Base-by-base conservation (phyloP, 2,113 vertebrate species). In the Poeciliopsis turrubarensis region DNA sequence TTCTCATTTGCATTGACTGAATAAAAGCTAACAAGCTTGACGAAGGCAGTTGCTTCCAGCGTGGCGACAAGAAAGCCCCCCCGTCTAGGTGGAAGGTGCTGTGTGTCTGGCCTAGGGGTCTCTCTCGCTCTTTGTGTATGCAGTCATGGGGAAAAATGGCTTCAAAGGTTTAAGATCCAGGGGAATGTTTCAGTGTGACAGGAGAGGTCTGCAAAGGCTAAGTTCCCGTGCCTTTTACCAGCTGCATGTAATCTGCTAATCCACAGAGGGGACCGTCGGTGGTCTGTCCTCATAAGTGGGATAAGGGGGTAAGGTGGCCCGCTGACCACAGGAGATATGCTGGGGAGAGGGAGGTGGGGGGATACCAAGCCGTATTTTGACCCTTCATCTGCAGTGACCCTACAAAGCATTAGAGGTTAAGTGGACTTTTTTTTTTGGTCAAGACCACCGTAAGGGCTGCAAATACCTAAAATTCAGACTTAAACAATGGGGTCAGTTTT, bases 161-260 rank as follows among this genome's bases (percentile, higher is more conserved):
- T 89, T 92, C 80, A 92, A 92, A 92, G 90, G 85, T 90, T 37
- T 85, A 80, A 89, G 73, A 89, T 80, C 84, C 89, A 82, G 92
- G 90, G 88, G 82, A 88, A 80, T 67, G 81, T 37, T 66, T 74
- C 51, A 66, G 79, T 65, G 57, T 83, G 72, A 89, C 78, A 64
- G 54, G 63, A 80, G 71, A 83, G 79, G 75, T 78, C 78, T 77
- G 63, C 15, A 72, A 83, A 87, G 83, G 81, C 80, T 82, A 39
- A 72, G 84, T 66, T 69, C 44, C 44, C 32, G 83, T 75, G 85
- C 68, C 75, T 90, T 94, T 94, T 86, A 91, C 90, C 87, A 90
- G 88, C 77, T 86, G 80, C 77, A 12, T 92, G 87, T 94, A 93
- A 94, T 95, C 90, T 93, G 29, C 60, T 95, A 92, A 94, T 94